Evolutionary conservation across 2,888 invertebrate genomes (phyloP).

Genomic region (Anorthoa munda): DNA sequence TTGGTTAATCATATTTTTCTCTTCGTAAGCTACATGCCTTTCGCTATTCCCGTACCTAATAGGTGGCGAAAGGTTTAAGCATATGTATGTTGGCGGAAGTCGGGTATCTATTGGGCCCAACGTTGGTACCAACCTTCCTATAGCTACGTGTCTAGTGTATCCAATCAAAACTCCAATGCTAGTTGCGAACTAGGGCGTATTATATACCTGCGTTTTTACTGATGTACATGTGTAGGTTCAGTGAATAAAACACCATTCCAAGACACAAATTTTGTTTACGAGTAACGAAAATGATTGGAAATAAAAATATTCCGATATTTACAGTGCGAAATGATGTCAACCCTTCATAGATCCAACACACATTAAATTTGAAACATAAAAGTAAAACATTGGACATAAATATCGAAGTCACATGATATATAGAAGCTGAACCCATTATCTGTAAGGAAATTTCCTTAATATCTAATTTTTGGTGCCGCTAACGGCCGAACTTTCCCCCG

Average conservation of each 20-base stretch:
- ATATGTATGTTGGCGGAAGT: not conserved
- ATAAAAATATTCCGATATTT: not conserved
- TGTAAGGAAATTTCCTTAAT: slow-evolving; percentile 77
- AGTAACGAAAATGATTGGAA: not conserved
- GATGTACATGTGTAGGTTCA: slow-evolving; percentile 46
- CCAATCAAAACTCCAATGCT: slow-evolving; percentile 55
- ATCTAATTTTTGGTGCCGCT: slow-evolving; percentile 77
- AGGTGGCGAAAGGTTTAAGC: not conserved
- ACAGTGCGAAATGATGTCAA: slow-evolving; percentile 21
- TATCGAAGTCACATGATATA: slow-evolving; percentile 62
- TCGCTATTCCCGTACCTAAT: not conserved
- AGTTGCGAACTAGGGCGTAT: slow-evolving; percentile 54
- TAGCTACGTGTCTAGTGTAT: slow-evolving; percentile 24
- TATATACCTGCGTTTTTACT: slow-evolving; percentile 51
- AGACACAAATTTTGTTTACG: not conserved
- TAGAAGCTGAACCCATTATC: no score
- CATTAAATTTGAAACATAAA: slow-evolving; percentile 55
- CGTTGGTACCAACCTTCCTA: not conserved
- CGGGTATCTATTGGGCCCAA: not conserved
- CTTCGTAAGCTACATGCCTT: slow-evolving; percentile 7
- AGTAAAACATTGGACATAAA: slow-evolving; percentile 59
- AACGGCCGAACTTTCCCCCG: slow-evolving; percentile 76
- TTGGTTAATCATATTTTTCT: slow-evolving; percentile 22
- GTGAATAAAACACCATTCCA: not conserved
- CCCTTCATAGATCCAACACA: slow-evolving; percentile 19